These are phyloP conservation scores for Zosterops pallidus DNA, from an alignment of 2,113 vertebrate species.

Conservation along the genomic window DNA sequence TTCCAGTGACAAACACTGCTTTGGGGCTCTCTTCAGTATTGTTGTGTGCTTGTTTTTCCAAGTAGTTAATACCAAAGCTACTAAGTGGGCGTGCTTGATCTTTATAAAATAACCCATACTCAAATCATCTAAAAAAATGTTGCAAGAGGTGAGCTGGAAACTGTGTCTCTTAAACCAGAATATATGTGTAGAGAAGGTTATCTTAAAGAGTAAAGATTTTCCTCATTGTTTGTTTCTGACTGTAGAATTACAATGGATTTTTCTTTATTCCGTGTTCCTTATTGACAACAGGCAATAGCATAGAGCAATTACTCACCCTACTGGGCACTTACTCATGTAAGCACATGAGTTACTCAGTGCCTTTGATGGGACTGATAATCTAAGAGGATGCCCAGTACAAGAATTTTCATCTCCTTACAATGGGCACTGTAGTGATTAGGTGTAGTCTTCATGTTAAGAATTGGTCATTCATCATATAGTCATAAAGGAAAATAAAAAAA, in stretches of 20 bases:
- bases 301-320: conserved; percentile 53
- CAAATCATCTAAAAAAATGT: background rate
- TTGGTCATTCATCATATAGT: background rate
- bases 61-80: background rate
- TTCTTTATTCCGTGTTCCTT: background rate
- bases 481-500: background rate
- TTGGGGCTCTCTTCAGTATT: background rate
- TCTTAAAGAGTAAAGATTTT: background rate
- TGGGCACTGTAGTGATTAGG: background rate
- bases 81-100: background rate
- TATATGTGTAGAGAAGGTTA: background rate
- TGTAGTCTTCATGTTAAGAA: background rate
- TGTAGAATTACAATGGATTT: background rate
- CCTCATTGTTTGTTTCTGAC: background rate
- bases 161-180: background rate
- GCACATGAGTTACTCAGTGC: background rate
- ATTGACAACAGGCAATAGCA: background rate
- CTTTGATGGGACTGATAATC: background rate
- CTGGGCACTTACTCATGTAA: conserved; percentile 3
- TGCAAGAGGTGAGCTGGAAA: background rate
- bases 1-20: background rate
- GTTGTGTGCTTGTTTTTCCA: background rate
- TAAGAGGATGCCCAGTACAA: background rate
- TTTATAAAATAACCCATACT: background rate
- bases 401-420: background rate